Evolutionary conservation across 2,113 vertebrate genomes (phyloP), one percentile per base, ranked within the genome.

Genomic region (Chaenocephalus aceratus): DNA sequence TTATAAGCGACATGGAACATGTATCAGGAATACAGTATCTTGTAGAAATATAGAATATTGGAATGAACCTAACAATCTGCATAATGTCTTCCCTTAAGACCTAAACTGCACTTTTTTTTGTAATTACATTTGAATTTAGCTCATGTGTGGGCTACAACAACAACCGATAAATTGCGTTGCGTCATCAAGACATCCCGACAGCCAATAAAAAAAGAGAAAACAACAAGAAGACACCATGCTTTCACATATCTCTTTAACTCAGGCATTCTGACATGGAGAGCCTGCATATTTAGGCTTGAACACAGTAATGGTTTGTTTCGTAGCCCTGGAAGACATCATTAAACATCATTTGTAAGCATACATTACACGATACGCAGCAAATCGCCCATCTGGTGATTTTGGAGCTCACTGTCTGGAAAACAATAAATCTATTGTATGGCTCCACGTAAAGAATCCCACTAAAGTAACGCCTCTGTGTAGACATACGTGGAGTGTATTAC

Each of bases 301-400:
- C 85, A 80, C 62, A 26, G 72, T 71, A 86, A 85, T 80, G 85
- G 78, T 89, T 89, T 84, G 72, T 85, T 85, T 78, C 80, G 70
- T 12, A 54, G 72, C 80, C 84, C 84, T 89, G 83, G 81, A 91
- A 91, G 88, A 92, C 86, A 88, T 89, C 90, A 93, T 91, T 89
- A 90, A 92, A 88, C 87, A 85, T 88, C 85, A 86, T 90, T 91
- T 89, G 89, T 90, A 89, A 78, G 88, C 92, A 89, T 86, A 85
- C 88, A 88, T 89, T 82, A 90, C 75, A 62, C 86, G 80, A 75
- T 65, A 88, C 51, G 68, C 88, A 69, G 86, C 89, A 88, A 91
- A 91, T 79, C 56, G 86, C 80, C 91, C 89, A 92, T 92, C 86
- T 92, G 90, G 30, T 88, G 81, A 75, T 75, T 83, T 79, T 80